These are phyloP conservation scores for Ornithoptera priamus DNA, from an alignment of 2,888 invertebrate genomes.

Conservation along the genomic window DNA sequence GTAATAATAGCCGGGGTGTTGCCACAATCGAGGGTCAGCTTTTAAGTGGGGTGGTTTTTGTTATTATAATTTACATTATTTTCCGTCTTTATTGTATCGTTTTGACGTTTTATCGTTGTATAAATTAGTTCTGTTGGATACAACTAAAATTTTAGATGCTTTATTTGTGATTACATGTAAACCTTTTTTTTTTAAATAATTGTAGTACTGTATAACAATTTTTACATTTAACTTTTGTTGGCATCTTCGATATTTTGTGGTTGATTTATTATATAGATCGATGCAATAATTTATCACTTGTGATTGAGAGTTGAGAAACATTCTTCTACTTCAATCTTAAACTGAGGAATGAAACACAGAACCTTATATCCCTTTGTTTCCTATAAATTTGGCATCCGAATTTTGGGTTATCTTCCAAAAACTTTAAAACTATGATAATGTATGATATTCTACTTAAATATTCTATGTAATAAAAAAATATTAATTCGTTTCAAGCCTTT, in stretches of 20 bases:
- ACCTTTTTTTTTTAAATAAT: neutral
- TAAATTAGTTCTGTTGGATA: constrained; percentile 10
- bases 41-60: constrained; percentile 45
- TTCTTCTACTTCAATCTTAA: too few species aligned
- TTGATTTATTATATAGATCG: too few species aligned
- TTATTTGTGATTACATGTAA: neutral
- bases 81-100: constrained; percentile 28
- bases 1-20: constrained; percentile 69
- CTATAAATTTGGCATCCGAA: too few species aligned
- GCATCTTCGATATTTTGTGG: too few species aligned
- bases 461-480: neutral
- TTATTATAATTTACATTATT: constrained; percentile 42
- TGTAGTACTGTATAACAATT: neutral
- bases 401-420: too few species aligned
- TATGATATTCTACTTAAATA: too few species aligned
- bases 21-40: constrained; percentile 35
- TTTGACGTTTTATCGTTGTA: constrained; percentile 26
- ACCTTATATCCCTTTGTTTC: too few species aligned
- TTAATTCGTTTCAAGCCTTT: neutral
- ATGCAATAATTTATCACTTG: too few species aligned
- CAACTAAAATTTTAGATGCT: neutral
- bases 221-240: neutral
- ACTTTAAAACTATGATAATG: too few species aligned
- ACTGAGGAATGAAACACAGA: too few species aligned
- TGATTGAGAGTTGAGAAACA: too few species aligned